Base-by-base conservation (phyloP, 2,888 invertebrate species). In the Dusona sp. region DNA sequence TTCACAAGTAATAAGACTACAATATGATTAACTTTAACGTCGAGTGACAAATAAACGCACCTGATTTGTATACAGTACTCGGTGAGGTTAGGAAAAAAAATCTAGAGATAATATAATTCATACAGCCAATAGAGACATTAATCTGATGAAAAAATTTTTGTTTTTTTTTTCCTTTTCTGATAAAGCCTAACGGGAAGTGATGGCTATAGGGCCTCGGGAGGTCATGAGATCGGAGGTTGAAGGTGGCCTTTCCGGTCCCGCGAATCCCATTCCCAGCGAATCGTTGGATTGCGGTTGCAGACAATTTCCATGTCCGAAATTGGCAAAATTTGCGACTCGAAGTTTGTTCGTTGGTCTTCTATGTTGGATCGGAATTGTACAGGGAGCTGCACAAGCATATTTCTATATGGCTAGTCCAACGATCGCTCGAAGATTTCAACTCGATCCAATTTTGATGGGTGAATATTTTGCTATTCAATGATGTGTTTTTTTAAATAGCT, bases 271-370 rank as follows among this genome's bases (percentile, higher is more conserved):
- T 88, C 92, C 94, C 1, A 90, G 85, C 38, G 89, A 93, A 85
- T 92, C 92, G 75, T 90, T 94, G 61, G 94, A 94, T 79, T 94
- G 94, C 78, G 94, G 94, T 51, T 94, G 94, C 85, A 90, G 87
- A 64, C 92, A 92, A 84, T 81, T 92, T 51, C 92, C 87, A 78
- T 93, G 92, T 54, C 93, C 93, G 16, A 92, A 90, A 90, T 91
- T 94, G 74, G 91, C 91, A 1, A 93, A 91, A 90, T 94, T 92
- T 65, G 94, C 94, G 3, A 94, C 94, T 3, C 89, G 94, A 8
- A 84, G 92, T 73, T 78, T 92, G 16, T 93, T 92, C 85, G 89
- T 94, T 22, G 88, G 89, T 33, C 87, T 94, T 3, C 72, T 94
- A 7, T 92, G 93, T 78, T 90, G 90, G 88, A 89, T 94, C 42